These are phyloP conservation scores for Steinernema khuongi DNA, from an alignment of 1,140 invertebrate genomes.

Conservation along the genomic window DNA sequence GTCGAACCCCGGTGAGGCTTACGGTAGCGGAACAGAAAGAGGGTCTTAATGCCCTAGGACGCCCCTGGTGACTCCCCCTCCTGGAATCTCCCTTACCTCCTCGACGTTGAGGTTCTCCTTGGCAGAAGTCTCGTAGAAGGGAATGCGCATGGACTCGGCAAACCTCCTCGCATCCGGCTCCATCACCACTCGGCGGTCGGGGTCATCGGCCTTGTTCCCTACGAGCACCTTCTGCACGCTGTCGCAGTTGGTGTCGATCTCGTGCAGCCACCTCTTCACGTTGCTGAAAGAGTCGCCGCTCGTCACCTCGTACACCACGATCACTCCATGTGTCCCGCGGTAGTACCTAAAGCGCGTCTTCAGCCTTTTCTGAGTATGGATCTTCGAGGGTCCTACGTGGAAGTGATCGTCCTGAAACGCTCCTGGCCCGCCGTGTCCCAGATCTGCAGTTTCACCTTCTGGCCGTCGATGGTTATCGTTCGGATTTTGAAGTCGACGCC, in stretches of 20 bases:
- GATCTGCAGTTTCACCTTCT: constrained; percentile 94
- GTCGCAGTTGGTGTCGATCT: constrained; percentile 99
- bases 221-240: constrained; percentile 94
- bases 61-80: too few species aligned
- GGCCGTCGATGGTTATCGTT: constrained; percentile 85
- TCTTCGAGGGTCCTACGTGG: constrained; percentile 66
- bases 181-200: constrained; percentile 88
- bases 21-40: too few species aligned
- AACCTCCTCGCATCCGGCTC: constrained; percentile 93
- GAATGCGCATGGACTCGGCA: constrained; percentile 91
- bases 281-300: constrained; percentile 98
- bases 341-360: constrained; percentile 71
- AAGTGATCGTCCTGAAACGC: constrained; percentile 88
- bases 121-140: constrained; percentile 94
- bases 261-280: constrained; percentile 86
- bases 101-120: constrained; percentile 99
- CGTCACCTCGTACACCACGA: constrained; percentile 98
- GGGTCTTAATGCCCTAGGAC: too few species aligned
- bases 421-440: constrained; percentile 72
- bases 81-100: constrained; percentile 67
- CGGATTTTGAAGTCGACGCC: constrained; percentile 99
- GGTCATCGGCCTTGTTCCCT: constrained; percentile 97
- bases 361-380: constrained; percentile 20
- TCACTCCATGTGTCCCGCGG: constrained; percentile 94
- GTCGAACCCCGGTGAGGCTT: too few species aligned